Evolutionary conservation across 2,797 vertebrate genomes (phyloP).

Genomic region (Eleutherodactylus coqui): DNA sequence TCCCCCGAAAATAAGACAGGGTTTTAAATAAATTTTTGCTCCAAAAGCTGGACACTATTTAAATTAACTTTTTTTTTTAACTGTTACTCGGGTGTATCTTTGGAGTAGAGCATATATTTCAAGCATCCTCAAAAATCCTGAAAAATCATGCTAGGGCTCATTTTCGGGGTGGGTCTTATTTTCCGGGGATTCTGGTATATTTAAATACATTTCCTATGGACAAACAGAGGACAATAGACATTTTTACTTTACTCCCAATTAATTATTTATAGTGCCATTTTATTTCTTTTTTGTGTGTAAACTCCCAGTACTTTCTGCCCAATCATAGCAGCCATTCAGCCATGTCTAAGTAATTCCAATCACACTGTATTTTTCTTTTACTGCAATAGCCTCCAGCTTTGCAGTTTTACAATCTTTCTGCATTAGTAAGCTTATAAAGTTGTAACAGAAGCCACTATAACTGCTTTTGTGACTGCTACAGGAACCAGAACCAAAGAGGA

Average conservation of each 20-base stretch:
- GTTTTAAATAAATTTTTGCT: too few relatives aligned
- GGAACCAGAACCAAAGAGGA: not conserved
- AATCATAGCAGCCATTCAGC: conserved; percentile 33
- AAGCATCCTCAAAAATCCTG: too few relatives aligned
- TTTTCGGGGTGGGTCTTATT: too few relatives aligned
- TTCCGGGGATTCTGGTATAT: too few relatives aligned
- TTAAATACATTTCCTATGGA: too few relatives aligned
- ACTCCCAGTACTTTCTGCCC: not conserved
- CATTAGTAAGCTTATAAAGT: conserved; percentile 48
- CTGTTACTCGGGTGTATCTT: too few relatives aligned
- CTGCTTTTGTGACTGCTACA: conserved; percentile 5
- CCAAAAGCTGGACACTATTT: too few relatives aligned
- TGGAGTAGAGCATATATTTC: too few relatives aligned
- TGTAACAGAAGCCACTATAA: conserved; percentile 19
- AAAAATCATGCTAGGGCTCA: too few relatives aligned
- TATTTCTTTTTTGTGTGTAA: not conserved
- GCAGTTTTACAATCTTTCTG: conserved; percentile 40
- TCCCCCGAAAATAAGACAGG: too few relatives aligned
- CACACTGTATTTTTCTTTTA: conserved; percentile 49
- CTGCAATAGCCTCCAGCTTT: conserved; percentile 46
- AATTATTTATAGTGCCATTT: not conserved
- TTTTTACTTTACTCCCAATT: not conserved
- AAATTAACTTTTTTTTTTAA: too few relatives aligned
- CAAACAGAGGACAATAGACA: too few relatives aligned
- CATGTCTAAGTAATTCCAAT: conserved; percentile 52